These are phyloP conservation scores for Pao palembangensis DNA, from an alignment of 2,113 vertebrate genomes.

Conservation along the genomic window DNA sequence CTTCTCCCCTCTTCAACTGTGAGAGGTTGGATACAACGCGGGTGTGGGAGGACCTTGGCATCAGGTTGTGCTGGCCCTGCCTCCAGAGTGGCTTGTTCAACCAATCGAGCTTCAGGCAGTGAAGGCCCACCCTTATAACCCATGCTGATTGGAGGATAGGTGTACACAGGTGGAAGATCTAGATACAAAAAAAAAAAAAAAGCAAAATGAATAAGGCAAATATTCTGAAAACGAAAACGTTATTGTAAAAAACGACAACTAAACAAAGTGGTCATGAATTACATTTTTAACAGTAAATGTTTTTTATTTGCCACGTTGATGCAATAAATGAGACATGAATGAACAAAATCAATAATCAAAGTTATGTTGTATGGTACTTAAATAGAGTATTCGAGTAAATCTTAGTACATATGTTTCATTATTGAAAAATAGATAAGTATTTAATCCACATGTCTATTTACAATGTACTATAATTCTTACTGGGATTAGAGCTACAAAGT, in stretches of 20 bases:
- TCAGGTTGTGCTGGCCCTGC: constrained; percentile 73
- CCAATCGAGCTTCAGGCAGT: constrained; percentile 73
- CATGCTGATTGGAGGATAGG: constrained; percentile 74
- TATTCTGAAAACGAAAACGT: background rate
- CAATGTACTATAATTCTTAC: too few species aligned
- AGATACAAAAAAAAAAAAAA: constrained; percentile 19
- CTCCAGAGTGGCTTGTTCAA: constrained; percentile 81
- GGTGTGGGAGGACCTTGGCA: constrained; percentile 39
- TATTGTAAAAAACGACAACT: background rate
- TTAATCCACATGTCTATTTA: background rate
- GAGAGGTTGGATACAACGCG: constrained; percentile 41
- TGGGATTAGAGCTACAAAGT: constrained; percentile 4
- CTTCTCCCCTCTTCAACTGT: constrained; percentile 32
- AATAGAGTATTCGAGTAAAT: too few species aligned
- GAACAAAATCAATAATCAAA: too few species aligned
- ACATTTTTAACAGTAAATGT: too few species aligned
- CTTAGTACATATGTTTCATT: background rate
- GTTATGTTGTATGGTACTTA: too few species aligned
- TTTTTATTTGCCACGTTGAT: too few species aligned
- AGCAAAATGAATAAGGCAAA: background rate
- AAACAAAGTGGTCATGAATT: too few species aligned
- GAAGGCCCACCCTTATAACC: constrained; percentile 81
- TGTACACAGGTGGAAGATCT: constrained; percentile 86
- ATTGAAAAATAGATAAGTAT: background rate
- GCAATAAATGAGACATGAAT: too few species aligned